phyloP scores from a whole-genome alignment of 2,888 invertebrate species.

The Heliconius sara region DNA sequence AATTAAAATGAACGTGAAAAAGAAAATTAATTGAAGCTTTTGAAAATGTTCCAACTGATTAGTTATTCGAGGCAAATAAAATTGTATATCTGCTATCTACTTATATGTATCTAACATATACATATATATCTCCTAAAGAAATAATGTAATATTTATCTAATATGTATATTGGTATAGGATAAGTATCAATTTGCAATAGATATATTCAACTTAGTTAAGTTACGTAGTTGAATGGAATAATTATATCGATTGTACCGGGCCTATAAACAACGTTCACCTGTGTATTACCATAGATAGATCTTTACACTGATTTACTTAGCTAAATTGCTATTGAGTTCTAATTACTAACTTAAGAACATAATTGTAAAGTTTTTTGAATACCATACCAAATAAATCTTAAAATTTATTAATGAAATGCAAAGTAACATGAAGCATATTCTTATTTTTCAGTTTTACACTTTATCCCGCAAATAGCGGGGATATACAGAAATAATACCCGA shows the following conservation, averaged over 20 bases:
- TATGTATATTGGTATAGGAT: too few species aligned
- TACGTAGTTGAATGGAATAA: constrained; percentile 2
- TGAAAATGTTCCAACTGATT: constrained; percentile 11
- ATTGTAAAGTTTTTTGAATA: background rate
- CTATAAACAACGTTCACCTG: constrained; percentile 23
- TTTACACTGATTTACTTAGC: constrained; percentile 19
- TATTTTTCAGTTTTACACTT: too few species aligned
- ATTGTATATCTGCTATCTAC: background rate
- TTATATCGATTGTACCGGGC: constrained; percentile 23
- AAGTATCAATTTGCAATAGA: background rate
- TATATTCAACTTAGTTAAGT: constrained; percentile 14
- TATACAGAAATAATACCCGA: background rate
- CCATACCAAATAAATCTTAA: background rate
- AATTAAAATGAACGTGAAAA: constrained; percentile 16
- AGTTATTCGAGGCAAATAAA: background rate
- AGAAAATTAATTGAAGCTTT: constrained; percentile 19
- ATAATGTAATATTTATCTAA: background rate
- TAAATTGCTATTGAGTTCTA: constrained; percentile 9
- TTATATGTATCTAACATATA: background rate
- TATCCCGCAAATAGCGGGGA: background rate
- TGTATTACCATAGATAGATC: constrained; percentile 23
- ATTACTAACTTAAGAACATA: background rate
- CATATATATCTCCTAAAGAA: constrained; percentile 3
- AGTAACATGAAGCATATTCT: too few species aligned
- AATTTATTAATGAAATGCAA: background rate